phyloP scores from a whole-genome alignment of 2,113 vertebrate genomes.

The Perccottus glenii region DNA sequence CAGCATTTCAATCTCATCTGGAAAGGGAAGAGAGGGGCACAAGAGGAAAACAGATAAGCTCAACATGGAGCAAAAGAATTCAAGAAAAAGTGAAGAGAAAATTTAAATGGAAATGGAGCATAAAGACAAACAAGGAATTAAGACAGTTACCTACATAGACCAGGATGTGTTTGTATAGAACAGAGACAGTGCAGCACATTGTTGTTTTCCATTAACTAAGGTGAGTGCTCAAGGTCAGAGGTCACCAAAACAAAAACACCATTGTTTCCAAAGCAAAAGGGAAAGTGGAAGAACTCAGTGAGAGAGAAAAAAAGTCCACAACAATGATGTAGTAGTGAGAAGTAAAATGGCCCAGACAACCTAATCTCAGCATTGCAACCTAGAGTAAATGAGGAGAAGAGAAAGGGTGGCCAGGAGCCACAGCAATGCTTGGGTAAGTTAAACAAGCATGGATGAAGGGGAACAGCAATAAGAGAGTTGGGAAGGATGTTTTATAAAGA shows the following conservation, averaged over 20 bases:
- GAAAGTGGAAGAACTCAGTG: conserved; percentile 44
- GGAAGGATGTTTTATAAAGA: conserved; percentile 46
- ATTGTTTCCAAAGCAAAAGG: conserved; percentile 35
- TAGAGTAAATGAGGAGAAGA: conserved; percentile 66
- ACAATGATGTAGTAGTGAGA: conserved; percentile 64
- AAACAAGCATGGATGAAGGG: conserved; percentile 35
- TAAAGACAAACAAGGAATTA: background rate
- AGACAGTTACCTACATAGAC: conserved; percentile 9
- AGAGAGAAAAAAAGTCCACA: conserved; percentile 61
- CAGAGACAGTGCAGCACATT: conserved; percentile 27
- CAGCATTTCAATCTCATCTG: conserved; percentile 92
- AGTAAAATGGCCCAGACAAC: conserved; percentile 74
- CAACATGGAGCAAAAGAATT: background rate
- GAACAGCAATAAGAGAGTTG: conserved; percentile 48
- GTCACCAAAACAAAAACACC: conserved; percentile 55
- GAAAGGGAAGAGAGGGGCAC: conserved; percentile 6
- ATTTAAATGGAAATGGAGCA: background rate
- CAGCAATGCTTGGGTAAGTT: conserved; percentile 30
- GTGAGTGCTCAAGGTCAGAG: conserved; percentile 60
- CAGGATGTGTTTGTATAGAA: conserved; percentile 10
- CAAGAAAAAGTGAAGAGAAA: background rate
- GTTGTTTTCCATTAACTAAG: conserved; percentile 43
- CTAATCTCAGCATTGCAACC: conserved; percentile 74
- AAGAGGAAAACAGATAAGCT: conserved; percentile 6
- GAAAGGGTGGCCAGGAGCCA: conserved; percentile 33